Evolutionary conservation across 2,888 invertebrate species (phyloP).

Genomic region (Cecidostiba fungosa): DNA sequence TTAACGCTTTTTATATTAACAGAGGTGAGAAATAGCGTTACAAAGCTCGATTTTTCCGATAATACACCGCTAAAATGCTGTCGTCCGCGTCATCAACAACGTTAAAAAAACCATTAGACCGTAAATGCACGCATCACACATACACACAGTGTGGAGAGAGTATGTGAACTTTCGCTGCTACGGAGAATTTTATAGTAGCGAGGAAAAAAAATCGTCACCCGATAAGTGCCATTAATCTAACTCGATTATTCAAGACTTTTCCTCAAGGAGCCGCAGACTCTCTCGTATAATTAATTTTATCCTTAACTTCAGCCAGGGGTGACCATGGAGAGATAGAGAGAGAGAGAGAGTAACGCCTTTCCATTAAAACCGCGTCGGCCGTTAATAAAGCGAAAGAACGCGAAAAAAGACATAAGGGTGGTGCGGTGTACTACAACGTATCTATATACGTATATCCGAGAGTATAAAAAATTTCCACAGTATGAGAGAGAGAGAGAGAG

Average conservation of each 20-base stretch:
- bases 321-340: not conserved
- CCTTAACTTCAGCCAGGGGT: constrained; percentile 36
- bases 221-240: constrained; percentile 54
- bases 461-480: constrained; percentile 22
- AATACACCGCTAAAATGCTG: not conserved
- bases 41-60: constrained; percentile 33
- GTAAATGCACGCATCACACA: not conserved
- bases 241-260: constrained; percentile 34
- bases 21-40: too few species aligned
- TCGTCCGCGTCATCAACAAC: not conserved
- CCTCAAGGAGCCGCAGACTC: not conserved
- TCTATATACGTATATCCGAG: not conserved
- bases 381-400: constrained; percentile 55
- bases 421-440: not conserved
- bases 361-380: constrained; percentile 53
- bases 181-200: not conserved
- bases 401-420: not conserved
- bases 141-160: not conserved
- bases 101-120: not conserved
- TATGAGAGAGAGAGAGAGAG: constrained; percentile 44
- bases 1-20: not conserved
- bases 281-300: constrained; percentile 53
- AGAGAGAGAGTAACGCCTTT: constrained; percentile 33
- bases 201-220: constrained; percentile 22
- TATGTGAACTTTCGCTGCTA: not conserved